Evolutionary conservation across 2,113 vertebrate genomes (phyloP).

Genomic region (Myrmecophaga tridactyla): DNA sequence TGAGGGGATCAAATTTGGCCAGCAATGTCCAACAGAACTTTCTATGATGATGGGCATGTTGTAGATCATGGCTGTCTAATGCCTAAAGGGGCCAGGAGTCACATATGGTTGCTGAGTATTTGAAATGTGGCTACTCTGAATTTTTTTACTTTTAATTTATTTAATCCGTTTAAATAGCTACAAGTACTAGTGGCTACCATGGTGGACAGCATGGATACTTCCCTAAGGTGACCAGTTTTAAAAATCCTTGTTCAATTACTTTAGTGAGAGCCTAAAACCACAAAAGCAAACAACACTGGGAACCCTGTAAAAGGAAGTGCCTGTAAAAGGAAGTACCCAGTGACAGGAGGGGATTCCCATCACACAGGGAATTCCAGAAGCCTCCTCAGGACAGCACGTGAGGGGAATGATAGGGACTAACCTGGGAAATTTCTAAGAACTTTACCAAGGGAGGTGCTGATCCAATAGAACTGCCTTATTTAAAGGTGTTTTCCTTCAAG

Average conservation of each 20-base stretch:
- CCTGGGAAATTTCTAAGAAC: conserved; percentile 75
- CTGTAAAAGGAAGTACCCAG: conserved; percentile 48
- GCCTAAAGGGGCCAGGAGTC: not conserved
- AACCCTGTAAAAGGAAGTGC: conserved; percentile 64
- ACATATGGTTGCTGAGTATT: not conserved
- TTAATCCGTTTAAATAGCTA: conserved; percentile 3
- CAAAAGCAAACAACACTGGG: not conserved
- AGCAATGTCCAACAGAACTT: not conserved
- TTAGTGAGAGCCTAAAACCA: conserved; percentile 54
- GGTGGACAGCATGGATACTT: not conserved
- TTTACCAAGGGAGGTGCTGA: conserved; percentile 54
- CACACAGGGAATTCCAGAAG: conserved; percentile 64
- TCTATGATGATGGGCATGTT: not conserved
- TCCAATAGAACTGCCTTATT: conserved; percentile 42
- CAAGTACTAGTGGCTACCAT: not conserved
- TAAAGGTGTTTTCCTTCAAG: conserved; percentile 74
- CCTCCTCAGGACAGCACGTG: not conserved
- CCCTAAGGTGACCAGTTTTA: conserved; percentile 47
- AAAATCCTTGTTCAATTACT: conserved; percentile 47
- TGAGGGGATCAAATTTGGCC: not conserved
- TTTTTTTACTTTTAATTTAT: not conserved
- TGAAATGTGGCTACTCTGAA: not conserved
- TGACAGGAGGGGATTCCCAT: conserved; percentile 67
- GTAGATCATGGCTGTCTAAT: no score
- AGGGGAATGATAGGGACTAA: conserved; percentile 68